Percentiles rank a stretch among this genome's conserved stretches.
These are phyloP conservation scores for Eulacestoma nigropectus DNA, from an alignment of 2,113 vertebrate species.

Conservation along the genomic window DNA sequence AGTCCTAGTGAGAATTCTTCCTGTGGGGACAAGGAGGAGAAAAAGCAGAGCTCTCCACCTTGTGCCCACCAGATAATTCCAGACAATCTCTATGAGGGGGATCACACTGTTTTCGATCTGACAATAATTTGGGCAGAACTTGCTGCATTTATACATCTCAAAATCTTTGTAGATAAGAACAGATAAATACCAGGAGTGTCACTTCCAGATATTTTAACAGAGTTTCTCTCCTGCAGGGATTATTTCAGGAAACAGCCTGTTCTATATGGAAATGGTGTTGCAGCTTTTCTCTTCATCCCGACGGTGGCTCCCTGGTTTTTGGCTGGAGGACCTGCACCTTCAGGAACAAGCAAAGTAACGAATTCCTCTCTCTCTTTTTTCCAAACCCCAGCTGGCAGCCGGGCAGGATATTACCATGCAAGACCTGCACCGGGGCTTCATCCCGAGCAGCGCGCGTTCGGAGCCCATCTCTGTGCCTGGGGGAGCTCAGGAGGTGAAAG, in stretches of 20 bases:
- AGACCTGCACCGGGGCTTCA: background rate
- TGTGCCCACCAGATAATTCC: background rate
- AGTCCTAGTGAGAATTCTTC: background rate
- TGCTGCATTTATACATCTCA: background rate
- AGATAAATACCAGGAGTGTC: background rate
- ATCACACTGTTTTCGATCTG: background rate
- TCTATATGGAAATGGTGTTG: background rate
- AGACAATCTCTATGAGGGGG: background rate
- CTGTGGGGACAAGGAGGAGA: background rate
- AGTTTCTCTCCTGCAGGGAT: background rate
- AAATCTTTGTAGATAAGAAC: background rate
- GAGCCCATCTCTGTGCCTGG: background rate
- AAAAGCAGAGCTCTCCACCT: background rate
- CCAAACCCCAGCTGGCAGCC: background rate
- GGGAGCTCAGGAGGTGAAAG: background rate
- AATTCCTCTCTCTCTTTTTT: background rate
- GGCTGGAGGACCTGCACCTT: background rate
- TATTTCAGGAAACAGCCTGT: background rate
- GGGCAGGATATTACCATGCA: background rate
- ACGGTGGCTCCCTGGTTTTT: background rate
- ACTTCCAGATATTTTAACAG: background rate
- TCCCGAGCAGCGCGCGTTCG: background rate
- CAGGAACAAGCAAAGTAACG: background rate
- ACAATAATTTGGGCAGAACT: background rate
- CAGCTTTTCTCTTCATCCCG: background rate